phyloP scores from a whole-genome alignment of 1,140 invertebrate genomes.

The Babylonia areolata region DNA sequence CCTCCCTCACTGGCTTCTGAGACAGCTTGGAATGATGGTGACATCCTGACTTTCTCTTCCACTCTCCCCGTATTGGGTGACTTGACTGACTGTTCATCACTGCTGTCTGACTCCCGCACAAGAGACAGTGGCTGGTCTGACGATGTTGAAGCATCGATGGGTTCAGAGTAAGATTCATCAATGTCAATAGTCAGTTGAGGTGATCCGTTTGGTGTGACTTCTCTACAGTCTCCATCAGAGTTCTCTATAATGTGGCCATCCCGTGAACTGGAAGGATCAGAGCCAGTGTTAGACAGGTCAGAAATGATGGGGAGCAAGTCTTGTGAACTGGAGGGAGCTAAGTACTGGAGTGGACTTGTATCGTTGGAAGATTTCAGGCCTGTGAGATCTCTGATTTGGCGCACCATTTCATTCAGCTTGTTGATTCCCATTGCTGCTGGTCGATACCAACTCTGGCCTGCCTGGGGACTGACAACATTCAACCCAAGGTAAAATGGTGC shows the following conservation, averaged over 20 bases:
- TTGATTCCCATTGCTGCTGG: slow-evolving; percentile 69
- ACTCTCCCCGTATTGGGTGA: not conserved
- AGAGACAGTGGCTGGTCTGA: not conserved
- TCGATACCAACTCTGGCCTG: slow-evolving; percentile 65
- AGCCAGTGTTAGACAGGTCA: slow-evolving; percentile 27
- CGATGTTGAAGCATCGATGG: not conserved
- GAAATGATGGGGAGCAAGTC: slow-evolving; percentile 27
- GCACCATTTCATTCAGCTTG: slow-evolving; percentile 69
- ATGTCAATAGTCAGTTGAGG: slow-evolving; percentile 25
- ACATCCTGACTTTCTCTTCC: slow-evolving; percentile 9
- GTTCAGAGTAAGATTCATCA: not conserved
- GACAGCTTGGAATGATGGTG: not conserved
- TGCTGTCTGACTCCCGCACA: slow-evolving; percentile 17
- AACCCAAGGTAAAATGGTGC: slow-evolving; percentile 69
- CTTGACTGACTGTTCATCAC: slow-evolving; percentile 3
- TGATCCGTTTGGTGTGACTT: slow-evolving; percentile 14
- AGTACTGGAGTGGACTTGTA: slow-evolving; percentile 25
- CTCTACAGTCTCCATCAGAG: slow-evolving; percentile 33
- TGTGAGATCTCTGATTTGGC: slow-evolving; percentile 69
- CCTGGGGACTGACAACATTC: slow-evolving; percentile 55
- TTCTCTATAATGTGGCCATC: slow-evolving; percentile 32
- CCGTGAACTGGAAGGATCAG: slow-evolving; percentile 26
- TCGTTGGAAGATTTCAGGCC: slow-evolving; percentile 42
- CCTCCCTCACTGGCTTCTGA: not conserved
- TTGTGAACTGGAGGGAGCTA: slow-evolving; percentile 30